These are phyloP conservation scores for Echeneis naucrates DNA, from an alignment of 2,797 vertebrate genomes.

Conservation along the genomic window DNA sequence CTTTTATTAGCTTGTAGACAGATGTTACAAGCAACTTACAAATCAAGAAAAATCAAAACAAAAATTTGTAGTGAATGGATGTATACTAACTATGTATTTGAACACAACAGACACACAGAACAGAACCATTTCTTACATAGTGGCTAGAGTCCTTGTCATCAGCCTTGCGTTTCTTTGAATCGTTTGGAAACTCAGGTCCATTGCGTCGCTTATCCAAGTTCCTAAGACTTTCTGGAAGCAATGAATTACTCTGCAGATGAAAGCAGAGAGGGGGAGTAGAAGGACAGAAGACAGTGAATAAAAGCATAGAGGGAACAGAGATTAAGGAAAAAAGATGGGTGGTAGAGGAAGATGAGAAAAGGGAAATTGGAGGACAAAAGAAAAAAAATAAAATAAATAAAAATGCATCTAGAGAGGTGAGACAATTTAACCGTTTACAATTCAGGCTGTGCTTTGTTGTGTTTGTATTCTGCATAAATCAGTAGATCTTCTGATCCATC, in stretches of 20 bases:
- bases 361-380: conserved; percentile 41
- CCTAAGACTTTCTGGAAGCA: conserved; percentile 93
- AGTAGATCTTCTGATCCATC: conserved; percentile 31
- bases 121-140: conserved; percentile 83
- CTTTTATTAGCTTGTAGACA: neutral
- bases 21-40: neutral
- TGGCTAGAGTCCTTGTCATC: conserved; percentile 92
- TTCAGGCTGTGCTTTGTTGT: conserved; percentile 41
- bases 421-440: conserved; percentile 51
- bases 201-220: conserved; percentile 93
- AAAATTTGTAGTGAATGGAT: neutral
- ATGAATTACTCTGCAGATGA: conserved; percentile 89
- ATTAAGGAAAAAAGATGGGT: conserved; percentile 23
- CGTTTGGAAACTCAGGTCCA: conserved; percentile 91
- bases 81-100: neutral
- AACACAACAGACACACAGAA: conserved; percentile 4
- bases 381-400: conserved; percentile 24
- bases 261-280: conserved; percentile 5
- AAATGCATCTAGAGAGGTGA: conserved; percentile 20
- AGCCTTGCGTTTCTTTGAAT: conserved; percentile 94
- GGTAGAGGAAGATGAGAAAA: neutral
- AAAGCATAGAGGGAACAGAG: conserved; percentile 1
- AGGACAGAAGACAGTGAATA: conserved; percentile 26
- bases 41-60: neutral
- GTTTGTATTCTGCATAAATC: conserved; percentile 45